Evolutionary conservation across 2,888 invertebrate species (phyloP).

Genomic region (Xylocampa areola): DNA sequence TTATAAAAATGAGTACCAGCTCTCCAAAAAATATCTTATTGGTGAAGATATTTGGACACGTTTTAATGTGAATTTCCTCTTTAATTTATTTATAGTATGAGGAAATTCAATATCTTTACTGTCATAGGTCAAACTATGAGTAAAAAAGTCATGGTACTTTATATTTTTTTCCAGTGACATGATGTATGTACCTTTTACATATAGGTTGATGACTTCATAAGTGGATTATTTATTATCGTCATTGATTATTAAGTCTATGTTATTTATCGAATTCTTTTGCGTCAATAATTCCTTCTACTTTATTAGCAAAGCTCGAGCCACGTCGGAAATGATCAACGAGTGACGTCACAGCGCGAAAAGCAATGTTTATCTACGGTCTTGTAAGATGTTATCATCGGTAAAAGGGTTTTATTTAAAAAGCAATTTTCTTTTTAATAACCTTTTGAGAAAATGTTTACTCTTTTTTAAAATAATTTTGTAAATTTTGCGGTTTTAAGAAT

Average conservation of each 20-base stretch:
- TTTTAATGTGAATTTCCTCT: background rate
- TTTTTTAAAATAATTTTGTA: no score
- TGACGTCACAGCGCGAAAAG: slow-evolving; percentile 11
- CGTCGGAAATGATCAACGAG: slow-evolving; percentile 3
- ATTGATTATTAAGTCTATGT: slow-evolving; percentile 5
- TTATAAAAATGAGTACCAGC: no score
- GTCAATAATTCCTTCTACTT: slow-evolving; percentile 1
- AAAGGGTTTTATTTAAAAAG: slow-evolving; percentile 7
- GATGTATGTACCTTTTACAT: slow-evolving; percentile 21
- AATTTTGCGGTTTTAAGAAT: no score
- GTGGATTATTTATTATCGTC: slow-evolving; percentile 4
- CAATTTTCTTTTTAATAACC: slow-evolving; percentile 1
- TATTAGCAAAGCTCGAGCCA: slow-evolving; percentile 4
- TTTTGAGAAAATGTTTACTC: background rate
- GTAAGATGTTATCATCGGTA: slow-evolving; percentile 4
- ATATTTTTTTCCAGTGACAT: background rate
- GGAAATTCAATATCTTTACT: background rate
- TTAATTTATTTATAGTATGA: background rate
- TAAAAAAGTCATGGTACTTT: background rate
- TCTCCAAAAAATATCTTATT: no score
- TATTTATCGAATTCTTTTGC: slow-evolving; percentile 8
- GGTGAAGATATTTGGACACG: background rate
- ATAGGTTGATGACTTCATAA: background rate
- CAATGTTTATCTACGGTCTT: slow-evolving; percentile 5
- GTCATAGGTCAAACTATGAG: slow-evolving; percentile 14